Evolutionary conservation across 1,140 invertebrate species (phyloP).

Genomic region (Augochlora pura): DNA sequence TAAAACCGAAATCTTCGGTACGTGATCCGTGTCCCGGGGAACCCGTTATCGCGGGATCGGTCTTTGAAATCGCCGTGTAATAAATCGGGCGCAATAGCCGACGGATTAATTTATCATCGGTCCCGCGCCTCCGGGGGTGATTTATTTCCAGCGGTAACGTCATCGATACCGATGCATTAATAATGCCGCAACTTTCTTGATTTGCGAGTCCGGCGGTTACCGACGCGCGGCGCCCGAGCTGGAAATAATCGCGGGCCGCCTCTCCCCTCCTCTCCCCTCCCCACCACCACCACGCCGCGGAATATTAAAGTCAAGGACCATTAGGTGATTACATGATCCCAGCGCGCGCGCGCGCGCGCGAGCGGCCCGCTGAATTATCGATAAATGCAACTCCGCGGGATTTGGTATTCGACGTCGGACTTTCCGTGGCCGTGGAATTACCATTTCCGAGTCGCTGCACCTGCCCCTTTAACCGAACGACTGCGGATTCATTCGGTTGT

Average conservation of each 20-base stretch:
- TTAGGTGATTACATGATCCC: conserved; percentile 33
- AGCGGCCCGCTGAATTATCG: conserved; percentile 37
- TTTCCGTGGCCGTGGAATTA: conserved; percentile 36
- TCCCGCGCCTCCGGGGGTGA: conserved; percentile 28
- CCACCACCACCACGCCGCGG: no score
- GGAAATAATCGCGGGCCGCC: conserved; percentile 30
- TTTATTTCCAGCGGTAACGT: conserved; percentile 49
- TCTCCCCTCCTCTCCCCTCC: no score
- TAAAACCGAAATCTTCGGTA: not conserved
- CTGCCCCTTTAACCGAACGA: conserved; percentile 35
- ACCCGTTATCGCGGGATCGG: conserved; percentile 27
- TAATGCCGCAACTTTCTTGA: conserved; percentile 43
- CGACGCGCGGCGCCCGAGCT: not conserved
- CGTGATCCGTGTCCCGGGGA: not conserved
- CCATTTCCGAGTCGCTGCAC: conserved; percentile 52
- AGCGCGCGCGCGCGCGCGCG: no score
- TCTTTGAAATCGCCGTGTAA: conserved; percentile 37
- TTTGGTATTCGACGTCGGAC: conserved; percentile 7
- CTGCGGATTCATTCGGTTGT: conserved; percentile 29
- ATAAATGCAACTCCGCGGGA: conserved; percentile 13
- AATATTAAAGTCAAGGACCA: conserved; percentile 44
- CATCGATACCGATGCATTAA: conserved; percentile 50
- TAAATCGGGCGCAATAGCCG: conserved; percentile 35
- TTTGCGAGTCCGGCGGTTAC: not conserved
- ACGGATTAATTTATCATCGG: conserved; percentile 46